Percentiles rank a stretch among this genome's conserved stretches.
phyloP scores from a whole-genome alignment of 2,888 invertebrate species.

The Orthosia cruda region DNA sequence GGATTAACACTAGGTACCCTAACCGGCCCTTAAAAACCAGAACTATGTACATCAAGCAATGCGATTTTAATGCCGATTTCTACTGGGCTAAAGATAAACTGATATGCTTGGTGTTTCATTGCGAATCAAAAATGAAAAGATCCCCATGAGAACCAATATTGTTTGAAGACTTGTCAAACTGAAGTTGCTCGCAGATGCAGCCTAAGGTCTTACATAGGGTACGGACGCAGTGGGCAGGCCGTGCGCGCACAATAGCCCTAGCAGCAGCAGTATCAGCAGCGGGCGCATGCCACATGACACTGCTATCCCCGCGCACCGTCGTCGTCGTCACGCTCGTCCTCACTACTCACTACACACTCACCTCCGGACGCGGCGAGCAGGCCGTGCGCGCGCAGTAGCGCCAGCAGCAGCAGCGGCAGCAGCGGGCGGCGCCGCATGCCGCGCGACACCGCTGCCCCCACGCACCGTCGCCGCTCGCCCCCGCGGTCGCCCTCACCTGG shows the following conservation, averaged over 20 bases:
- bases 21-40: no score
- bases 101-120: no score
- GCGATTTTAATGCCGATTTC: no score
- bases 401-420: conserved; percentile 90
- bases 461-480: conserved; percentile 88
- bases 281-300: conserved; percentile 91
- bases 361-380: conserved; percentile 91
- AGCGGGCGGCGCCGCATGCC: conserved; percentile 91
- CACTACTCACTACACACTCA: conserved; percentile 74
- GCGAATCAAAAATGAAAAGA: no score
- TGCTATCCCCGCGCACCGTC: conserved; percentile 87
- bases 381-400: conserved; percentile 90
- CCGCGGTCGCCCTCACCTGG: conserved; percentile 88
- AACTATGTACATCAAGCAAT: no score
- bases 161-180: no score
- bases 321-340: conserved; percentile 87
- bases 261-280: conserved; percentile 90
- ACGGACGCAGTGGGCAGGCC: conserved; percentile 90
- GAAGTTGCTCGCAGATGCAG: no score
- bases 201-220: no score
- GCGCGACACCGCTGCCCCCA: conserved; percentile 88
- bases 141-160: no score
- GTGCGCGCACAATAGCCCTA: conserved; percentile 90
- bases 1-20: no score
- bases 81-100: no score